Evolutionary conservation across 2,113 vertebrate species (phyloP).

Genomic region (Seriola rivoliana): DNA sequence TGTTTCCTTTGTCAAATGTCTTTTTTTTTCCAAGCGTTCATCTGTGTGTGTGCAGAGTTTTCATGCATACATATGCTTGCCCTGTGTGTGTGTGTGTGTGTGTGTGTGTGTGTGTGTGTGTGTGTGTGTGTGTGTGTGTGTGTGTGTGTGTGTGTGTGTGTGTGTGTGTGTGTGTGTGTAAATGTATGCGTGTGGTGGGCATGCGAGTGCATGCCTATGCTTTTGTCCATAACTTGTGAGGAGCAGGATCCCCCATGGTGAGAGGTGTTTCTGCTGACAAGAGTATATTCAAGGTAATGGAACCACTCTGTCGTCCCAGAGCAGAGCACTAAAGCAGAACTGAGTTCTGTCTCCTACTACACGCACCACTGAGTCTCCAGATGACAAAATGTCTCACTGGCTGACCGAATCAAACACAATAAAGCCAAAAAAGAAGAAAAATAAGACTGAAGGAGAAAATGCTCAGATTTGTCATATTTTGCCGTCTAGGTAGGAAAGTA

Average conservation of each 20-base stretch:
- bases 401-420: conserved; percentile 78
- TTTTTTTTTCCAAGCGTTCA: background rate
- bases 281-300: conserved; percentile 83
- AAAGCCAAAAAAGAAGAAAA: conserved; percentile 57
- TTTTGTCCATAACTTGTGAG: conserved; percentile 52
- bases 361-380: conserved; percentile 74
- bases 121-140: too few species aligned
- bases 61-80: too few species aligned
- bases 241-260: conserved; percentile 51
- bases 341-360: conserved; percentile 78
- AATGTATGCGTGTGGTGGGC: conserved; percentile 23
- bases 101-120: too few species aligned
- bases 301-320: conserved; percentile 72
- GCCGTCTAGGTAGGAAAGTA: conserved; percentile 51
- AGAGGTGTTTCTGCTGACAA: conserved; percentile 81
- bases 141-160: background rate
- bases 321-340: conserved; percentile 80
- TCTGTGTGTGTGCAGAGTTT: background rate
- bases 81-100: too few species aligned
- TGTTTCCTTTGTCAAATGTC: background rate
- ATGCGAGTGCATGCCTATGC: background rate
- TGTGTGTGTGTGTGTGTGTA: too few species aligned
- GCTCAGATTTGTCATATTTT: conserved; percentile 67
- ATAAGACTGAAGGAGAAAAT: conserved; percentile 70
- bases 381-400: conserved; percentile 80